Evolutionary conservation across 1,140 invertebrate genomes (phyloP).

Genomic region (Dryas iulia): DNA sequence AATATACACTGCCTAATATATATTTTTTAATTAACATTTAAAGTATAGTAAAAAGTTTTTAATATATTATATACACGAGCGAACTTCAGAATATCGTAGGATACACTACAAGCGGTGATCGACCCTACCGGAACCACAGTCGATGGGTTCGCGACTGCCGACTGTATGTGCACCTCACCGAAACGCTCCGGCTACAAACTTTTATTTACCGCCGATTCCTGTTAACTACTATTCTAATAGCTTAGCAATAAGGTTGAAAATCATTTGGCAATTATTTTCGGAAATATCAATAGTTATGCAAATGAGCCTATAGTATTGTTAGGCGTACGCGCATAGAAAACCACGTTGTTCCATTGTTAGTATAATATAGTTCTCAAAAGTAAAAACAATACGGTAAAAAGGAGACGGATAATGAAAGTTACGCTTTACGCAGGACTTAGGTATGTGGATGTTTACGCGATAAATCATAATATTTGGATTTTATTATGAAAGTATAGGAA

Average conservation of each 20-base stretch:
- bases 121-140: conserved; percentile 79
- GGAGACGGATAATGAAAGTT: conserved; percentile 44
- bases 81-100: conserved; percentile 57
- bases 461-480: conserved; percentile 37
- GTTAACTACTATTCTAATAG: conserved; percentile 22
- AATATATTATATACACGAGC: conserved; percentile 47
- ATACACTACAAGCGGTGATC: conserved; percentile 67
- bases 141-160: conserved; percentile 69
- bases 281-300: conserved; percentile 30
- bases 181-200: conserved; percentile 59
- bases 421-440: conserved; percentile 51
- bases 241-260: conserved; percentile 36
- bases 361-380: conserved; percentile 47
- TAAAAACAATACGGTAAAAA: conserved; percentile 58
- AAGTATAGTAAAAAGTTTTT: conserved; percentile 28
- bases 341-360: conserved; percentile 62
- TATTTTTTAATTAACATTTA: neutral
- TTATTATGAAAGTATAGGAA: neutral
- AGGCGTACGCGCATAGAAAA: conserved; percentile 71
- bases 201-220: conserved; percentile 19
- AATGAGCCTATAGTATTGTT: conserved; percentile 65
- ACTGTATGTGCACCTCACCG: conserved; percentile 74
- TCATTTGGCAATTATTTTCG: conserved; percentile 25
- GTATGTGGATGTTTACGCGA: conserved; percentile 51
- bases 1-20: conserved; percentile 13